Percentiles rank a stretch among this genome's conserved stretches.
Evolutionary conservation across 2,797 vertebrate species (phyloP).

Genomic region (Varecia variegata): DNA sequence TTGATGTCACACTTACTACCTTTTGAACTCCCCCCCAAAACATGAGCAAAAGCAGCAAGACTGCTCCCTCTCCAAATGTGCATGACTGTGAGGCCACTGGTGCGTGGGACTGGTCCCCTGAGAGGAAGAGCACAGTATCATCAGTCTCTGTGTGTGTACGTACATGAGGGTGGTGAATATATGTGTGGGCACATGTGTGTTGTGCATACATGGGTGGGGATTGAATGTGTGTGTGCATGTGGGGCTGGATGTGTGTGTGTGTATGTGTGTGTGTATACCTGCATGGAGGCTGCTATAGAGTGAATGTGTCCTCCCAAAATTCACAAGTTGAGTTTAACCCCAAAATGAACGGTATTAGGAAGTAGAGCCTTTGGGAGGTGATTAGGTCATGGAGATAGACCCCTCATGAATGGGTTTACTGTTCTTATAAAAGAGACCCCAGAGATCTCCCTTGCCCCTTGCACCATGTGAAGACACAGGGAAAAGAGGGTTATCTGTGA

Average conservation of each 20-base stretch:
- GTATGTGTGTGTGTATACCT: background rate
- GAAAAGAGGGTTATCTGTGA: background rate
- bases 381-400: background rate
- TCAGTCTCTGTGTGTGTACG: background rate
- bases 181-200: background rate
- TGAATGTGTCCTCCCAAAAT: background rate
- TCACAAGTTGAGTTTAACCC: background rate
- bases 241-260: background rate
- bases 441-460: background rate
- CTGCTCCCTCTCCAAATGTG: background rate
- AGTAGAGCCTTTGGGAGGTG: background rate
- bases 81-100: background rate
- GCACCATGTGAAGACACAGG: background rate
- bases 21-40: background rate
- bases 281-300: background rate
- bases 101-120: background rate
- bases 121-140: background rate
- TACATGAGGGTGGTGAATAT: background rate
- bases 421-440: background rate
- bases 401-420: background rate
- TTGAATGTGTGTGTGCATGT: background rate
- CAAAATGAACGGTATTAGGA: background rate
- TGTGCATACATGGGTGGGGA: background rate
- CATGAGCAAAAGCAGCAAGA: background rate
- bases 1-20: background rate